Percentiles rank a stretch among this genome's conserved stretches.
These are phyloP conservation scores for Aldrovandia affinis DNA, from an alignment of 2,797 vertebrate genomes.

Conservation along the genomic window DNA sequence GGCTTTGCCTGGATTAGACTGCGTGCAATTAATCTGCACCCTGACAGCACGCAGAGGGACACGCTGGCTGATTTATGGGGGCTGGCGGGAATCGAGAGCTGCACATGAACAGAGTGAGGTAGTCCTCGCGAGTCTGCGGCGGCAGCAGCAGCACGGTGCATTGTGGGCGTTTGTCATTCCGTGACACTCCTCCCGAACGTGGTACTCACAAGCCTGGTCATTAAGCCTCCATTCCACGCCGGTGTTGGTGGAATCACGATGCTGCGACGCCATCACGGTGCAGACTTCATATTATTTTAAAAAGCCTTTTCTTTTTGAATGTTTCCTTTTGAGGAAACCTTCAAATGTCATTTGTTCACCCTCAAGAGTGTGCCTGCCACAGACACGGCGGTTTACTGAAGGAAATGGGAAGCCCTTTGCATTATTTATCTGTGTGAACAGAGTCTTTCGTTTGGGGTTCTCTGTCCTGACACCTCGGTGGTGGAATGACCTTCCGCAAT, in stretches of 20 bases:
- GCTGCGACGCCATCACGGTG: neutral
- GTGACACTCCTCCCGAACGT: neutral
- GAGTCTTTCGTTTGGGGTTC: neutral
- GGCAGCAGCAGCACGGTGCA: neutral
- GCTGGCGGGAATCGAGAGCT: neutral
- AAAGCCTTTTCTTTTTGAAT: neutral
- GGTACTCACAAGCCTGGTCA: neutral
- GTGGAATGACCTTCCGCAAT: too few species aligned
- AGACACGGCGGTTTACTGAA: neutral
- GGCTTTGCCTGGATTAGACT: conserved; percentile 15
- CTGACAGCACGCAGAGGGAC: conserved; percentile 13
- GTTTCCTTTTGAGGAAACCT: neutral
- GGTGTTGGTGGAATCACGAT: too few species aligned
- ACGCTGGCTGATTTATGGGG: neutral
- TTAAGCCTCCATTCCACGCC: neutral
- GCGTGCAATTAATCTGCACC: conserved; percentile 16
- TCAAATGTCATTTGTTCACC: neutral
- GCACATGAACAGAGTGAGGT: neutral
- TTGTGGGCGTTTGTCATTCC: neutral
- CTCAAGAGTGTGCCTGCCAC: neutral
- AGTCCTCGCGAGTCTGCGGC: neutral
- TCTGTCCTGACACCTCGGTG: too few species aligned
- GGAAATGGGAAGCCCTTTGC: neutral
- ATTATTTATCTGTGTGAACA: neutral
- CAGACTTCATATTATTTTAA: neutral